Base-by-base conservation (phyloP, 92 coral and sea anemone genomes). In the Epizoanthus stellaris region DNA sequence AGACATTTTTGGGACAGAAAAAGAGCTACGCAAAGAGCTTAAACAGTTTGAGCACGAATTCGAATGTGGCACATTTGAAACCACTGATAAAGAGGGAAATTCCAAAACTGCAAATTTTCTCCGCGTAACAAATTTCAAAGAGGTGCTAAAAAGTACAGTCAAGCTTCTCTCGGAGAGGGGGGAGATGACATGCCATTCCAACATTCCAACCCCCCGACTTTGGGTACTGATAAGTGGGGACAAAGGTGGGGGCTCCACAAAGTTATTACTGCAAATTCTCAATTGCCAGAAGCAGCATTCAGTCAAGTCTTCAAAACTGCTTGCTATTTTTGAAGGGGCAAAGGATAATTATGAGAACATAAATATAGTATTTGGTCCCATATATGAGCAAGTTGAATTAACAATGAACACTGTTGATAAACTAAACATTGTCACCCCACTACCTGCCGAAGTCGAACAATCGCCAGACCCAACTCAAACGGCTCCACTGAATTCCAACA, bases 231-330 rank as follows among this genome's bases (percentile, higher is more conserved):
- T 75, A 14, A 59, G 79, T 10, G 87, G 91, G 52, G 87, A 88
- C 72, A 88, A 88, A 71, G 84, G 87, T 14, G 82, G 90, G 12
- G 59, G 34, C 52, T 80, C 90, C 30, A 87, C 90, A n/a, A 87
- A 87, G 58, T 70, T 87, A 10, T 74, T 81, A 16, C 61, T 81
- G 53, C 87, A 75, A 75, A 63, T 88, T 49, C 66, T 88, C 4
- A 88, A 88, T 59, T 34, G 67, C 10, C 47, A 82, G 5, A 76
- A 62, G 13, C 87, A 88, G 60, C 91, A 88, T 59, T 88, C 91
- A n/a, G 73, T 88, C 16, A 30, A 60, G 36, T 45, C 87, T 21
- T 83, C 88, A 5, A 21, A 40, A 8, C 53, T 61, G 17, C 84
- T 79, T 4, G 71, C 84, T 4, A 79, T 79, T 15, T 61, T 53